Percentiles rank a stretch among this genome's conserved stretches.
Conservation (phyloP, 1,140 invertebrate species). For the Scaptomyza pallida region DNA sequence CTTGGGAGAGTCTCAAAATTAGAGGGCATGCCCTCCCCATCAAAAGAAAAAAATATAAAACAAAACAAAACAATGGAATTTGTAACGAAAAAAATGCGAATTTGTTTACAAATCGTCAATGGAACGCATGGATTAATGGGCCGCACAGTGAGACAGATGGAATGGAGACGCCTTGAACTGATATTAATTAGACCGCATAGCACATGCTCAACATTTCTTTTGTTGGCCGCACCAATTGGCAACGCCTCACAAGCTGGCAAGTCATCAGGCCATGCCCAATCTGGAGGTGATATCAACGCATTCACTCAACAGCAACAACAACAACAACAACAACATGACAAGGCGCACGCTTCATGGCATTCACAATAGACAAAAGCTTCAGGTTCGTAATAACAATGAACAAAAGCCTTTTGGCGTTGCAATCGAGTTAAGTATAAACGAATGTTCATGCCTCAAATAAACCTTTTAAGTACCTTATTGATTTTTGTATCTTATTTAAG, state of each 20-base stretch:
- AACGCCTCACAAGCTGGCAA: constrained; percentile 45
- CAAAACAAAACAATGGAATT: constrained; percentile 60
- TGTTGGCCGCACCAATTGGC: constrained; percentile 63
- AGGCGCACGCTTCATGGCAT: constrained; percentile 65
- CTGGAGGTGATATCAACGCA: constrained; percentile 51
- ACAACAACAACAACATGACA: neutral
- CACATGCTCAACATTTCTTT: constrained; percentile 72
- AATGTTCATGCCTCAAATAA: no score
- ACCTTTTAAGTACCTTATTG: no score
- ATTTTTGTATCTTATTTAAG: no score
- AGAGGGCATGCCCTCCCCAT: constrained; percentile 16
- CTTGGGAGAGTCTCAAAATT: constrained; percentile 36
- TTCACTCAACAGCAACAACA: constrained; percentile 12
- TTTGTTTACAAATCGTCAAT: constrained; percentile 74
- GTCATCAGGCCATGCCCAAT: constrained; percentile 72
- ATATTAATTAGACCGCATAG: constrained; percentile 75
- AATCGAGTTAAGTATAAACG: constrained; percentile 50
- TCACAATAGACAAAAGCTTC: constrained; percentile 43
- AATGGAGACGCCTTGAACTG: constrained; percentile 67
- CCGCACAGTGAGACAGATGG: constrained; percentile 5
- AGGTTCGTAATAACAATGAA: constrained; percentile 53
- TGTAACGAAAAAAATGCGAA: constrained; percentile 78
- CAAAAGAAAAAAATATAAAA: constrained; percentile 63
- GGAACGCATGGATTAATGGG: constrained; percentile 61
- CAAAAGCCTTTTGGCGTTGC: constrained; percentile 51